Evolutionary conservation across 1,140 invertebrate genomes (phyloP), one percentile per base, ranked within the genome.

Genomic region (Heliconius hewitsoni): DNA sequence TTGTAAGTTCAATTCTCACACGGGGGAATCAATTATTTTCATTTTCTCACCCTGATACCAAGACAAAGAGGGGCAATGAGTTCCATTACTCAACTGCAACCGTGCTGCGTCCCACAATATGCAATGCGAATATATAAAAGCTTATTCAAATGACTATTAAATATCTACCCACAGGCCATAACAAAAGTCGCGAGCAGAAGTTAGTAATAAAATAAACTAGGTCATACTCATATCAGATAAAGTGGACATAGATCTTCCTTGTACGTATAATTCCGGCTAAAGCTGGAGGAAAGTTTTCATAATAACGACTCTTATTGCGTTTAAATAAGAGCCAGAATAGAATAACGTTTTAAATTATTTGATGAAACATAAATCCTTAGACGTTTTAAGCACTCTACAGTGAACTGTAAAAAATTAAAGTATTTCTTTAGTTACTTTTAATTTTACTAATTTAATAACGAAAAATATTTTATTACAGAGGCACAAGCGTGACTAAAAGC

Each of bases 291-390:
- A 27, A 3, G 6, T 27, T n/a, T 57, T 23, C 1, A 27, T 57
- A 57, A 57, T 57, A 57, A 23, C 8, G 8, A 23, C 19, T 23
- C n/a, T 57, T 57, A 57, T 57, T n/a, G n/a, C 19, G 0, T 2
- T 23, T 5, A 8, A 16, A 23, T 57, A 57, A 57, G 9, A 23
- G 1, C n/a, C 9, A 57, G 55, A 57, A 23, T 57, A n/a, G 19
- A 5, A 23, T 57, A 57, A 57, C 55, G 18, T 23, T 23, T 2
- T 55, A 55, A 18, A 55, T 55, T 55, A 55, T 55, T 18, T 55
- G 52, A 55, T 4, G 39, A 71, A 77, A 72, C 76, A 77, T 77
- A 55, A 55, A 16, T 55, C 18, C 18, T 55, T 55, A 18, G 52
- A 18, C 18, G 0, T 55, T 18, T 55, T 55, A 55, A 55, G 16